A percentile compares a stretch with the other conserved stretches of the same genome.
Evolutionary conservation across 2,888 invertebrate genomes (phyloP).

Genomic region (Epiblema foenella): DNA sequence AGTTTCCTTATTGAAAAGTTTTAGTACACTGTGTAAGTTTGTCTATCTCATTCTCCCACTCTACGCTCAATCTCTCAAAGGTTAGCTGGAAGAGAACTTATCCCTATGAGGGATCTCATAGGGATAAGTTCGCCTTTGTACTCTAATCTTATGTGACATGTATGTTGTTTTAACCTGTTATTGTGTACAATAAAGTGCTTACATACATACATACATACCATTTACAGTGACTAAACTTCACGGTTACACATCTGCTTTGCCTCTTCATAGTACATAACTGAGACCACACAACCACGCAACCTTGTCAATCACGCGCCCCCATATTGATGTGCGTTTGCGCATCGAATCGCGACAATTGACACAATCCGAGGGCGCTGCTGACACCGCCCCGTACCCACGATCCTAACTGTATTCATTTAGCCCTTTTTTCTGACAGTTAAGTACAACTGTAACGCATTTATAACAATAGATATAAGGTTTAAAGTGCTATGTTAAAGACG

Average conservation of each 20-base stretch:
- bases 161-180: too few species aligned
- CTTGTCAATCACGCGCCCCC: constrained; percentile 57
- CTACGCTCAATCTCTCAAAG: too few species aligned
- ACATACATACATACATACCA: too few species aligned
- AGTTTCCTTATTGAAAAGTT: too few species aligned
- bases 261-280: not conserved
- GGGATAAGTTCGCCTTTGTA: too few species aligned
- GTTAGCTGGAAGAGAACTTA: too few species aligned
- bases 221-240: not conserved
- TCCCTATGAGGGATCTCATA: too few species aligned
- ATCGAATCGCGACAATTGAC: constrained; percentile 69
- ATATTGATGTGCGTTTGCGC: constrained; percentile 52
- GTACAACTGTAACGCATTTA: not conserved
- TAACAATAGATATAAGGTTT: not conserved
- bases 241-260: constrained; percentile 9
- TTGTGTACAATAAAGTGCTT: too few species aligned
- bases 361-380: constrained; percentile 64
- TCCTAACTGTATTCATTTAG: constrained; percentile 57
- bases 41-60: too few species aligned
- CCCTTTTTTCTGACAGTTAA: constrained; percentile 41
- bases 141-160: too few species aligned
- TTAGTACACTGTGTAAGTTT: too few species aligned
- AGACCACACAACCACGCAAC: constrained; percentile 41
- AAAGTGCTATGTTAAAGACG: not conserved
- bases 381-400: constrained; percentile 48